A percentile compares a stretch with the other conserved stretches of the same genome.
phyloP scores from a whole-genome alignment of 2,797 vertebrate species.

The Lindbergichthys nudifrons region DNA sequence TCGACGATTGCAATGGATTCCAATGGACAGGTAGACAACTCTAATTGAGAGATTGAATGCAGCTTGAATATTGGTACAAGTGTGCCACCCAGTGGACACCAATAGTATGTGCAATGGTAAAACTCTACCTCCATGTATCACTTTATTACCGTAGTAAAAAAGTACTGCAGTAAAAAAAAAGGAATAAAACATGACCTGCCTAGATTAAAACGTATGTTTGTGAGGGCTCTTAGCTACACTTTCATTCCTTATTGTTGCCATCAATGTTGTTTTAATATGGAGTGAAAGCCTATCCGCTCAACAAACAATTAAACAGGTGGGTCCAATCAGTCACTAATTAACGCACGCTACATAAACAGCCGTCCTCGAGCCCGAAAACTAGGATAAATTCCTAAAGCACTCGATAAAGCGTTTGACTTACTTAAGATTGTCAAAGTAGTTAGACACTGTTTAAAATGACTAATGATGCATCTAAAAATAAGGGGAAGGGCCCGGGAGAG shows the following conservation, averaged over 20 bases:
- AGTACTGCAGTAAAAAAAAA: not conserved
- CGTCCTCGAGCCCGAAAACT: fast-evolving
- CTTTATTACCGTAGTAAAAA: not conserved
- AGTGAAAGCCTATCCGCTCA: too few relatives aligned
- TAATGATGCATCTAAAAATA: slow-evolving; percentile 76
- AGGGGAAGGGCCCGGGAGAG: slow-evolving; percentile 60
- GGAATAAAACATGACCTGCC: not conserved
- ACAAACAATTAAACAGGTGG: slow-evolving; percentile 54
- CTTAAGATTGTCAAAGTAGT: not conserved
- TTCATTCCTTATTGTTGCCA: not conserved
- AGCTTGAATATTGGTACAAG: slow-evolving; percentile 40
- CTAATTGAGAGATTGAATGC: too few relatives aligned
- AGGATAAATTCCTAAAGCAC: slow-evolving; percentile 22
- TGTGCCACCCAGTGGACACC: slow-evolving; percentile 65
- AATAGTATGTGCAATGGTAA: slow-evolving; percentile 7
- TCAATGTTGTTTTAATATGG: not conserved
- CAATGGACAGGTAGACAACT: not conserved
- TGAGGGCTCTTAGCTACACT: not conserved
- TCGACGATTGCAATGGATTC: slow-evolving; percentile 13
- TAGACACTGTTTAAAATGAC: slow-evolving; percentile 69
- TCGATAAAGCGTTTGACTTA: not conserved
- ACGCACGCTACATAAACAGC: slow-evolving; percentile 29
- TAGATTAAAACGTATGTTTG: not conserved
- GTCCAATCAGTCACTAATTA: slow-evolving; percentile 56
- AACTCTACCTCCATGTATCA: not conserved